Conservation (phyloP, 2,888 invertebrate genomes). For the Mamestra brassicae region DNA sequence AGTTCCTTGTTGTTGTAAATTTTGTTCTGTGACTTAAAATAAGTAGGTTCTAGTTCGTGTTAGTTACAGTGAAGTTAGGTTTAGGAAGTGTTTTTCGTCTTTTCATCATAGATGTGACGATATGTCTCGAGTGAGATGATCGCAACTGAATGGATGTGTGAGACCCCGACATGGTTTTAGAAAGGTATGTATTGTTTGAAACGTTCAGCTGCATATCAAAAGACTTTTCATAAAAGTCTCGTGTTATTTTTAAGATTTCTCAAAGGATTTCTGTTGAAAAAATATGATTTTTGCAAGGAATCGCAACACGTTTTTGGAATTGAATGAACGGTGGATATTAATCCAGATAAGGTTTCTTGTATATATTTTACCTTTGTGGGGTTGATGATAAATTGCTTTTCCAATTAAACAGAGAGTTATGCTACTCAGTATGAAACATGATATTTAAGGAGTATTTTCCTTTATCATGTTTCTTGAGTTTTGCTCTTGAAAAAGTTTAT, state of each 20-base stretch:
- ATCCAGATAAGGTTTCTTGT: not conserved
- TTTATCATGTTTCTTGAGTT: constrained; percentile 12
- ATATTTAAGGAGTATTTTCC: constrained; percentile 10
- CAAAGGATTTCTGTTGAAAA: not conserved
- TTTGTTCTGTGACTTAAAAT: constrained; percentile 44
- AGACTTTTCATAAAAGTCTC: constrained; percentile 18
- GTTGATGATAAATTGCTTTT: not conserved
- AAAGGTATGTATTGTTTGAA: constrained; percentile 63
- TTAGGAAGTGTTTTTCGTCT: constrained; percentile 58
- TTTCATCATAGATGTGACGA: constrained; percentile 54
- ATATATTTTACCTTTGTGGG: constrained; percentile 1
- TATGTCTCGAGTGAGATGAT: constrained; percentile 59
- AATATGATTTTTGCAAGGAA: not conserved
- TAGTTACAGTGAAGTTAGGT: constrained; percentile 59
- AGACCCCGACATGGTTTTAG: constrained; percentile 63
- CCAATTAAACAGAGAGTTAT: not conserved
- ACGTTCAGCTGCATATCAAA: constrained; percentile 16
- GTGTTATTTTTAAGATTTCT: not conserved
- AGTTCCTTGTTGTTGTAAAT: constrained; percentile 56
- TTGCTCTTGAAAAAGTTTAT: not conserved
- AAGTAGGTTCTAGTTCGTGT: constrained; percentile 51
- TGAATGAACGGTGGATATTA: not conserved
- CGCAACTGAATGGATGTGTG: constrained; percentile 64
- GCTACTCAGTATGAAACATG: not conserved
- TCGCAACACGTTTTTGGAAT: not conserved